Evolutionary conservation across 2,888 invertebrate genomes (phyloP).

Genomic region (Trachelus troglodyta): DNA sequence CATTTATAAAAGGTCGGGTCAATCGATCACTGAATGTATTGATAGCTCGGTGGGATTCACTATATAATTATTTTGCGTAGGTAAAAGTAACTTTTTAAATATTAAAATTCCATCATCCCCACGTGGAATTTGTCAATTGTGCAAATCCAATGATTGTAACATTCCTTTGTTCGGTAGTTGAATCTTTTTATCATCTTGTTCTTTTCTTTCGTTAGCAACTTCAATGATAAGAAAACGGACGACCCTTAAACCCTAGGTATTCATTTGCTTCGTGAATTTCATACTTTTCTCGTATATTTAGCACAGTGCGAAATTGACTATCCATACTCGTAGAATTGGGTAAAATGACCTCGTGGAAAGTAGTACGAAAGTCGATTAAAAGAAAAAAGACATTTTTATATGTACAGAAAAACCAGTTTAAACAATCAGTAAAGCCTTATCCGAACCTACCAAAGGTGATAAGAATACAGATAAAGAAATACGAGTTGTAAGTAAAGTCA

Average conservation of each 20-base stretch:
- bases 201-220: not conserved
- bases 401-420: not conserved
- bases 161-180: not conserved
- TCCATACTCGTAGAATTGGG: not conserved
- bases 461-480: not conserved
- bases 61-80: not conserved
- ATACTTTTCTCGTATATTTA: too few relatives aligned
- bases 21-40: not conserved
- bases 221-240: not conserved
- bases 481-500: not conserved
- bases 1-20: not conserved
- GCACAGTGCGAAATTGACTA: too few relatives aligned
- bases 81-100: not conserved
- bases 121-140: not conserved
- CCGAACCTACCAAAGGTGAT: not conserved
- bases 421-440: not conserved
- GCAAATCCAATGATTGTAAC: not conserved
- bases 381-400: too few relatives aligned
- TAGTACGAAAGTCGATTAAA: not conserved
- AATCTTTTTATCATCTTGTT: not conserved
- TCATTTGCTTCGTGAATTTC: not conserved
- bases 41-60: not conserved
- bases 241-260: not conserved
- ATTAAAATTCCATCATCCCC: not conserved
- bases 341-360: too few relatives aligned